These are phyloP conservation scores for Heliconius melpomene DNA, from an alignment of 1,140 invertebrate genomes.

Conservation along the genomic window DNA sequence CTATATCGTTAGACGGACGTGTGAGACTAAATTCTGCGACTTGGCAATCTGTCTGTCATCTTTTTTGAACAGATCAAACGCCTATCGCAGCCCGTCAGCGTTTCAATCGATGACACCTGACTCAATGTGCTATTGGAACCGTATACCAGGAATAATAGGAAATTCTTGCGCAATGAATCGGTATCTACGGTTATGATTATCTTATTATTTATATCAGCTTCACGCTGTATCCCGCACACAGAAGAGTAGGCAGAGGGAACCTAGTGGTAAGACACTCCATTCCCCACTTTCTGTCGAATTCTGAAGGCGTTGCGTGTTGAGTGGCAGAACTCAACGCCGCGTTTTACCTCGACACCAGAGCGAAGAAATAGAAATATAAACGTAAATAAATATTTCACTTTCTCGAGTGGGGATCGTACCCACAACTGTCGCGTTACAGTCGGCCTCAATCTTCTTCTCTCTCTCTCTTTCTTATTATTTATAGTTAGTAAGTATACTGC, in stretches of 20 bases:
- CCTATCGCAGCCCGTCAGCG: constrained; percentile 47
- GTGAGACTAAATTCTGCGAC: constrained; percentile 56
- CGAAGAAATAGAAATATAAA: no score
- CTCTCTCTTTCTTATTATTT: not conserved
- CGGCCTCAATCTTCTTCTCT: no score
- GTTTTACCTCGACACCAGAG: no score
- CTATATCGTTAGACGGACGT: constrained; percentile 47
- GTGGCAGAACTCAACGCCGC: no score
- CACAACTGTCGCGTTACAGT: no score
- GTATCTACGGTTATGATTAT: not conserved
- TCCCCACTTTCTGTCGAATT: no score
- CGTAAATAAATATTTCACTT: no score
- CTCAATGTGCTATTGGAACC: constrained; percentile 45
- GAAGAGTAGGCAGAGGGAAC: no score
- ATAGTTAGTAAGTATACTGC: not conserved
- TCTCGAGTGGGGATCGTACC: no score
- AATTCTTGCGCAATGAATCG: not conserved
- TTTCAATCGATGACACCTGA: constrained; percentile 54
- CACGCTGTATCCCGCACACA: no score
- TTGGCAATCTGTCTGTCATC: constrained; percentile 63
- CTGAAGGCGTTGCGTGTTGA: no score
- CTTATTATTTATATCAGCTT: not conserved
- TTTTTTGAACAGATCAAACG: constrained; percentile 63
- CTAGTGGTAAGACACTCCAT: no score
- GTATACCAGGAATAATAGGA: constrained; percentile 32